Evolutionary conservation across 2,888 invertebrate genomes (phyloP).

Genomic region (Zaprionus lineosus): DNA sequence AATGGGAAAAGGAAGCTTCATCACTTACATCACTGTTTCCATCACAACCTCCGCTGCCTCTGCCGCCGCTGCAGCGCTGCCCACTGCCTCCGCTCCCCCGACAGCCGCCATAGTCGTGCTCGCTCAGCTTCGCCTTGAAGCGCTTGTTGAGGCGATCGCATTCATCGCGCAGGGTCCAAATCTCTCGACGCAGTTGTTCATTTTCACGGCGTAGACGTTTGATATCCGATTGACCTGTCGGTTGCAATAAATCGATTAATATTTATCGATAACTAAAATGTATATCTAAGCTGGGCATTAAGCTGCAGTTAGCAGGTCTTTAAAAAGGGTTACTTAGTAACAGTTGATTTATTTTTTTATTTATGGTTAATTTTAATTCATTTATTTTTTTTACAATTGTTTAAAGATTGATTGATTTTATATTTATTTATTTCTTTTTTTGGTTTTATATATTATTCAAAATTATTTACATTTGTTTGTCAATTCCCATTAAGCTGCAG

Average conservation of each 20-base stretch:
- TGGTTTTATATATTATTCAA: not conserved
- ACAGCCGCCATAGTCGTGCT: constrained; percentile 71
- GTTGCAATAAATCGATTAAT: not conserved
- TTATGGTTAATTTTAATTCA: not conserved
- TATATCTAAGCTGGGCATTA: too few species aligned
- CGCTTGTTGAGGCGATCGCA: constrained; percentile 93
- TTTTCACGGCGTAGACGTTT: constrained; percentile 94
- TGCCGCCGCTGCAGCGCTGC: constrained; percentile 63
- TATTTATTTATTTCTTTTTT: not conserved
- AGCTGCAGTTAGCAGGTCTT: too few species aligned
- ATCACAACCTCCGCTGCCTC: constrained; percentile 73
- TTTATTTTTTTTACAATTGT: too few species aligned
- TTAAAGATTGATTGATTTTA: too few species aligned
- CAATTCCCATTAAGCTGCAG: too few species aligned
- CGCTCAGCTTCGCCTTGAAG: constrained; percentile 85
- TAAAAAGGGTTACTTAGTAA: too few species aligned
- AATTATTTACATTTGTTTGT: not conserved
- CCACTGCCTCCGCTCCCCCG: constrained; percentile 73
- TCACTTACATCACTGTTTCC: constrained; percentile 79
- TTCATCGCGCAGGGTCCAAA: constrained; percentile 93
- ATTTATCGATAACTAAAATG: not conserved
- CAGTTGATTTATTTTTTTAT: not conserved
- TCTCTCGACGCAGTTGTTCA: constrained; percentile 92
- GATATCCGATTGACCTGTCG: constrained; percentile 94
- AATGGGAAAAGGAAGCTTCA: not conserved